Percentiles rank a stretch among this genome's conserved stretches.
These are phyloP conservation scores for Ciona savignyi DNA, from an alignment of 23 tunicate genomes.

Conservation along the genomic window DNA sequence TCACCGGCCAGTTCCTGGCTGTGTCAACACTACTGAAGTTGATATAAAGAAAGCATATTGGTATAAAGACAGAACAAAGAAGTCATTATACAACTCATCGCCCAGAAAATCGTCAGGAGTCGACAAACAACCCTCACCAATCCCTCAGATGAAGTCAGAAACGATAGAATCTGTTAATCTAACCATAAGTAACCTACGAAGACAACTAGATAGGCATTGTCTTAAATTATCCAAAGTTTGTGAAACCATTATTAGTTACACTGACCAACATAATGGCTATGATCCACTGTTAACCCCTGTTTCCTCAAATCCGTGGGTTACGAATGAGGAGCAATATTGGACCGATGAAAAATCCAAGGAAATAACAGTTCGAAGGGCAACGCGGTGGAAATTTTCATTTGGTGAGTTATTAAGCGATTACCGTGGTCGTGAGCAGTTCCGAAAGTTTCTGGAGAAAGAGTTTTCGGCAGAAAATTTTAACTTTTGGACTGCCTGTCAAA, in stretches of 20 bases:
- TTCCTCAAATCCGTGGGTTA: slow-evolving; percentile 72
- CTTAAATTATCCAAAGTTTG: slow-evolving; percentile 93
- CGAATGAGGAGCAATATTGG: slow-evolving; percentile 75
- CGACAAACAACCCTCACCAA: slow-evolving; percentile 4
- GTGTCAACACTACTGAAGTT: slow-evolving; percentile 90
- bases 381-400: slow-evolving; percentile 86
- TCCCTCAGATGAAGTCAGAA: slow-evolving; percentile 7
- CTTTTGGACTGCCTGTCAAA: slow-evolving; percentile 78
- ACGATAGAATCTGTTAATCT: slow-evolving; percentile 44
- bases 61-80: slow-evolving; percentile 69
- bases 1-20: slow-evolving; percentile 94
- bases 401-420: slow-evolving; percentile 67
- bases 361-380: slow-evolving; percentile 55
- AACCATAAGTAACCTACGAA: slow-evolving; percentile 21
- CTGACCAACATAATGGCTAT: slow-evolving; percentile 56
- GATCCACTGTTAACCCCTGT: slow-evolving; percentile 52
- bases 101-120: slow-evolving; percentile 39
- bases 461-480: slow-evolving; percentile 89
- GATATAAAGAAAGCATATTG: slow-evolving; percentile 91
- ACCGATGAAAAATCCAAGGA: slow-evolving; percentile 28
- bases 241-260: slow-evolving; percentile 48
- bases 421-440: slow-evolving; percentile 62
- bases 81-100: slow-evolving; percentile 69
- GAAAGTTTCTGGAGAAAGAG: slow-evolving; percentile 91
- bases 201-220: slow-evolving; percentile 83